A percentile compares a stretch with the other conserved stretches of the same genome.
Evolutionary conservation across 2,888 invertebrate species (phyloP).

Genomic region (Caenorhabditis doughertyi): DNA sequence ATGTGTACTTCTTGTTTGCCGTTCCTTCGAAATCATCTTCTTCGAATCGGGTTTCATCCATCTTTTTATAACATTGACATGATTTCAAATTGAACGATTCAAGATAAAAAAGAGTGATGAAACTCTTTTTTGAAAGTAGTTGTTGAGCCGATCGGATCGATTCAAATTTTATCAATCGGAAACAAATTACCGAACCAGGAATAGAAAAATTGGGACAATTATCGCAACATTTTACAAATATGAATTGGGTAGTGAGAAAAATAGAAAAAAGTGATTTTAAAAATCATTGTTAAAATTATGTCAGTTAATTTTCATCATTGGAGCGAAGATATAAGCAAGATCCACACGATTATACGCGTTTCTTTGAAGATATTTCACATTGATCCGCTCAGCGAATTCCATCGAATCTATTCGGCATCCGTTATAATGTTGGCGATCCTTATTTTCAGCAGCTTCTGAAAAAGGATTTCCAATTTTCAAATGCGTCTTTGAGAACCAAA

Average conservation of each 20-base stretch:
- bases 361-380: slow-evolving; percentile 58
- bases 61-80: background rate
- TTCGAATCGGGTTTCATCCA: slow-evolving; percentile 49
- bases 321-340: slow-evolving; percentile 73
- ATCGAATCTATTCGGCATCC: slow-evolving; percentile 28
- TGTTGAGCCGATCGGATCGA: background rate
- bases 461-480: background rate
- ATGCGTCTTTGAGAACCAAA: no score
- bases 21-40: slow-evolving; percentile 35
- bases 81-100: background rate
- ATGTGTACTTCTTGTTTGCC: slow-evolving; percentile 63
- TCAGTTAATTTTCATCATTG: slow-evolving; percentile 69
- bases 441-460: slow-evolving; percentile 41
- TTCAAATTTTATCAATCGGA: slow-evolving; percentile 26
- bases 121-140: background rate
- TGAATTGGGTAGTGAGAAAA: slow-evolving; percentile 5
- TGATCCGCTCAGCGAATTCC: slow-evolving; percentile 41
- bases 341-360: slow-evolving; percentile 75
- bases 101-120: slow-evolving; percentile 13
- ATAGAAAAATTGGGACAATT: background rate
- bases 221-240: slow-evolving; percentile 46
- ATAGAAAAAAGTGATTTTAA: background rate
- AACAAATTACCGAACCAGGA: background rate
- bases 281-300: background rate
- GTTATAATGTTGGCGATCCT: slow-evolving; percentile 33